Base-by-base conservation (phyloP, 2,113 vertebrate species). In the Nibea albiflora region DNA sequence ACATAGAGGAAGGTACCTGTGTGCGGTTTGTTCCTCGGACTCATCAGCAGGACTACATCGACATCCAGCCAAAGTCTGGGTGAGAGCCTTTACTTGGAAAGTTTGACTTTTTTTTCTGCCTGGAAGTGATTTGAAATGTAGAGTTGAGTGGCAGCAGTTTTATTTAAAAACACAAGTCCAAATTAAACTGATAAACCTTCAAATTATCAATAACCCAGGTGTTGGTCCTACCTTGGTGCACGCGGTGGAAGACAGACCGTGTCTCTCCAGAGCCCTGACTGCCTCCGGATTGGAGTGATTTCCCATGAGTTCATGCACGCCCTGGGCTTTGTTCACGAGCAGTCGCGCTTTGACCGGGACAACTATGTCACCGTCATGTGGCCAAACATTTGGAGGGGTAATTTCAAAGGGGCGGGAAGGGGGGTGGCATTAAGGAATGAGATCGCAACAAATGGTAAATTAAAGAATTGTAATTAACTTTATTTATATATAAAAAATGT, bases 31-130 rank as follows among this genome's bases (percentile, higher is more conserved):
- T 97, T 83, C 95, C 94, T 5, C 87, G 80, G 70, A 96, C 95
- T 65, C 95, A 95, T 80, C 95, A 97, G 93, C 83, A 63, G 56
- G 95, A 97, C 93, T 97, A 94, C 0, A 85, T 97, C 9, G 94
- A 96, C 67, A 94, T 97, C 81, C 94, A 95, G 86, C 90, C 89
- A 60, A 96, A 95, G 78, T 92, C 95, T 73, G 96, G 96, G 96
- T 97, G 89, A 94, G 94, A 52, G 61, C 42, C 22, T 53, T 57
- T 52, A 28, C 14, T 28, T 61, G 42, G 11, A 68, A 66, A 74
- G 31, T 78, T 50, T 57, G 3, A 70, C 42, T 72, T 54, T n/a
- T 54, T 42, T 42, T 12, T 61, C 19, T 57, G 10, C 22, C 6
- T 62, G 24, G 11, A 53, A 50, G 12, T 35, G 7, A 50, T 56